Evolutionary conservation across 1,140 invertebrate genomes (phyloP), one percentile per base, ranked within the genome.

Genomic region (Brachionus rotundiformis): DNA sequence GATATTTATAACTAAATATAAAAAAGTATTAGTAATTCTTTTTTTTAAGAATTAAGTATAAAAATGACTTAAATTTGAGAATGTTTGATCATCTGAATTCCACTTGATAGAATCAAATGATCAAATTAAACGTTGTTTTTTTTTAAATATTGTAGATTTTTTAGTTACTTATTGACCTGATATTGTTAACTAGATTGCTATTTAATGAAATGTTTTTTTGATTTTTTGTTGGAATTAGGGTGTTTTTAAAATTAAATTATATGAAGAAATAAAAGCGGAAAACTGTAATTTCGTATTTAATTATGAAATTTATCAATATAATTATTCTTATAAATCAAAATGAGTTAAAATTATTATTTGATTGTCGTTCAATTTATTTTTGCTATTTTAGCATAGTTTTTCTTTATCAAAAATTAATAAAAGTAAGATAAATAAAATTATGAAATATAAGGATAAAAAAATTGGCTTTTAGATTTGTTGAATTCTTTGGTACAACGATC

Each of bases 51-150:
- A n/a, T n/a, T n/a, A n/a, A 39, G 13, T 39, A 39, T 39, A 39
- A 3, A 8, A 19, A 54, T 19, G 2, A 19, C 47, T 54, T 16
- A 23, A 54, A 54, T 19, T 8, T 54, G 19, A 16, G 47, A 19
- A 19, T 54, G 23, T 54, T 19, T 23, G n/a, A 25, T 54, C 47
- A 4, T 54, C 23, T 7, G 23, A 36, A 54, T 54, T 54, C 16
- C 47, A 54, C 47, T 54, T 54, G 47, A 54, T 54, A n/a, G n/a
- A 54, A 54, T 54, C 47, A 54, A 54, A n/a, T 54, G 47, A 54
- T 16, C 47, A 54, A 54, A 25, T 4, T 54, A 54, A 54, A 54
- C 47, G 23, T 39, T n/a, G 36, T 11, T 2, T 11, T 41, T 41
- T 41, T 41, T 41, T 41, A 41, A 41, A 41, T 41, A n/a, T n/a